Base-by-base conservation (phyloP, 2,888 invertebrate genomes). In the Drymonia ruficornis region DNA sequence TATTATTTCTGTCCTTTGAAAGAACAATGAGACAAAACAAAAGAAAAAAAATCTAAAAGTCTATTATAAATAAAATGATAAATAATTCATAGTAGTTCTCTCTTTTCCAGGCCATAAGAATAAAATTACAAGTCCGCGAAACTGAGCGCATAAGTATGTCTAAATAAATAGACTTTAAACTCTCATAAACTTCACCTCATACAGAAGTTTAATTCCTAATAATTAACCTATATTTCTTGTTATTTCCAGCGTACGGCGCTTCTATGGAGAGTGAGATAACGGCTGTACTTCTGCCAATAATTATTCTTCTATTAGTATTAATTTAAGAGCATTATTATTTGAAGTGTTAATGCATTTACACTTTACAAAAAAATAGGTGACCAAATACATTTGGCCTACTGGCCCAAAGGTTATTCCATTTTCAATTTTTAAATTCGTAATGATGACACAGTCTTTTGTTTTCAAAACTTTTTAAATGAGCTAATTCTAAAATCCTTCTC, bases 401-500 rank as follows among this genome's bases (percentile, higher is more conserved):
- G 28, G 28, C 28, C 28, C 6, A 28, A 28, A 28, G 8, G 5
- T 28, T 28, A 7, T 28, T 28, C 28, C 31, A 31, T 31, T 4
- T 31, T 31, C 11, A 31, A 31, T 31, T 31, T 31, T 31, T 11
- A 31, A 31, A 11, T 31, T 31, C 8, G 13, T 13, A 50, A 46
- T 40, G 47, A 45, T 49, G 48, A 57, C 42, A 42, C 58, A 61
- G 16, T 19, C 63, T 59, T 60, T 67, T 38, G n/a, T 38, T 38
- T 13, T 13, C 11, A 15, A 40, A 15, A 16, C n/a, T 15, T 12
- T 15, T 40, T 3, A n/a, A n/a, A n/a, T n/a, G n/a, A n/a, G 8
- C 7, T 40, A 16, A 59, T 65, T 59, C 58, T 44, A 57, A 55
- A 64, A 78, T 78, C 71, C 51, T 63, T 53, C 55, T 64, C 66